These are phyloP conservation scores for Eumeta japonica DNA, from an alignment of 1,140 invertebrate species.

Conservation along the genomic window DNA sequence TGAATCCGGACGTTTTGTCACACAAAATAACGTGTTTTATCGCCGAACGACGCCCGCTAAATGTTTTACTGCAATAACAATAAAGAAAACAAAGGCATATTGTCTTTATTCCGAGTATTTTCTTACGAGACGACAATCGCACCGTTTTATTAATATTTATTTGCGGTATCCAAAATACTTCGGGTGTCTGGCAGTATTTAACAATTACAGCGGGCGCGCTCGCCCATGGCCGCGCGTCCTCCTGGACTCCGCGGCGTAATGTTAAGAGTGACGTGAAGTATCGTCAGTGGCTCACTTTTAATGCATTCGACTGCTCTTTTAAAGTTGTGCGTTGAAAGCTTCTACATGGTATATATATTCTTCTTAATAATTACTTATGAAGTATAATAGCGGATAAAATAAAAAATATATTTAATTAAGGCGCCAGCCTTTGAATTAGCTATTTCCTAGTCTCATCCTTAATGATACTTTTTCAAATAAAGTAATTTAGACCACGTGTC, in stretches of 20 bases:
- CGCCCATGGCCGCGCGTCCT: no score
- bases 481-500: no score
- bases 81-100: constrained; percentile 57
- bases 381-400: no score
- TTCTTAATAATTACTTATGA: no score
- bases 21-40: constrained; percentile 58
- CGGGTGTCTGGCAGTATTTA: constrained; percentile 27
- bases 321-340: no score
- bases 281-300: constrained; percentile 2
- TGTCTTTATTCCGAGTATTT: constrained; percentile 42
- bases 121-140: constrained; percentile 41
- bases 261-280: background rate
- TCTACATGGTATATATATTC: no score
- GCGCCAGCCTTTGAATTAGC: no score
- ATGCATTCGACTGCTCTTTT: no score
- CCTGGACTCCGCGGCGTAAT: no score
- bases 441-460: no score
- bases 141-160: constrained; percentile 53
- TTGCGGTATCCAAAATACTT: constrained; percentile 35
- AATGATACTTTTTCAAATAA: no score
- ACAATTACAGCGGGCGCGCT: constrained; percentile 19
- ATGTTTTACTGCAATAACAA: constrained; percentile 54
- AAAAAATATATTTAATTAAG: no score
- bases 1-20: constrained; percentile 53
- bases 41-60: constrained; percentile 36